Base-by-base conservation (phyloP, 2,888 invertebrate genomes). In the Morpho achilles region DNA sequence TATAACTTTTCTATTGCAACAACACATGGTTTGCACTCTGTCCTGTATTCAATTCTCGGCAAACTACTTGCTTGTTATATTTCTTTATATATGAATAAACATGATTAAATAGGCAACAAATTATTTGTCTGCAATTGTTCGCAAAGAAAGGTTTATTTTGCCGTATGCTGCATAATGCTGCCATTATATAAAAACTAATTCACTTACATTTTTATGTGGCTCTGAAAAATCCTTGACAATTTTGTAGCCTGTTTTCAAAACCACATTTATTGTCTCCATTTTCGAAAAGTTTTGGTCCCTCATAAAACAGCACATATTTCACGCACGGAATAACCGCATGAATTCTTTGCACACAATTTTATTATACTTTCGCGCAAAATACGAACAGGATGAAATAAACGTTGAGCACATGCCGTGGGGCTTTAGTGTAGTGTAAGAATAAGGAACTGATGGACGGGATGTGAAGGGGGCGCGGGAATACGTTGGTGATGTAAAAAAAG, bases 401-500 rank as follows among this genome's bases (percentile, higher is more conserved):
- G 62, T 65, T 58, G 67, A 73, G 79, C 81, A 81, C 87, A 84
- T 84, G 84, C 71, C 73, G 75, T 76, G 77, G 76, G 75, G 76
- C 56, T 77, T 76, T 69, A 70, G 73, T 73, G 69, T 67, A 65
- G 72, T 75, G 77, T 67, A 73, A 83, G 87, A 83, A 86, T 82
- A 86, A 87, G 88, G 85, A 87, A 86, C 84, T 78, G 82, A 69
- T 67, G 73, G 66, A 68, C 74, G 80, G 80, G 82, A 81, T 76
- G 74, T 72, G 76, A 77, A 80, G 75, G 84, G 54, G 85, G 78
- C 82, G 80, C 77, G 79, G 83, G 86, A 80, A 83, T 84, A 84
- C 83, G 86, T 84, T 82, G 84, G 79, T 77, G 72, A 69, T 70
- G 76, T 79, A 86, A 84, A 88, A 86, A 90, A 89, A 87, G 82